Evolutionary conservation across 2,888 invertebrate genomes (phyloP), one percentile per base, ranked within the genome.

Genomic region (Coenonympha glycerion): DNA sequence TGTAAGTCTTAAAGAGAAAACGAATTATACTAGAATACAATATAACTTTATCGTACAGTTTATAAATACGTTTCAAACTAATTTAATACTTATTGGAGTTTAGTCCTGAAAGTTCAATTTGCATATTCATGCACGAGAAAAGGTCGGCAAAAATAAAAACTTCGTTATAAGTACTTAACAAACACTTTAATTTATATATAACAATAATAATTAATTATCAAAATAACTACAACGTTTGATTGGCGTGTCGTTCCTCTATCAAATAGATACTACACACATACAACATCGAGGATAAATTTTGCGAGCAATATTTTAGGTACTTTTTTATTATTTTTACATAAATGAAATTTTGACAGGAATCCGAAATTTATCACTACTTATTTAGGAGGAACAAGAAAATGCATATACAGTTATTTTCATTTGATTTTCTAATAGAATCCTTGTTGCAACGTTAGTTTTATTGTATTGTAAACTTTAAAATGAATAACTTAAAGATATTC

Each of bases 161-260:
- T 41, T 30, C 51, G 26, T 5, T 28, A 26, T 62, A 72, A 70
- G 71, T 82, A 83, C 82, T 83, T 83, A 82, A 82, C 80, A 83
- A 83, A 83, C 82, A 80, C 81, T 82, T 83, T 83, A 83, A 76
- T 81, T 63, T 66, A 79, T 65, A 61, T 67, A 39, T 24, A 67
- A 82, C 78, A 83, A 83, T 80, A 71, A 79, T 78, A 66, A 70
- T 74, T 78, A 66, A 70, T 74, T 79, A 82, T 79, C 73, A 82
- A 82, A 83, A 81, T 73, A 82, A 81, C 63, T 68, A 65, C 68
- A 71, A 73, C 67, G 52, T 60, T 65, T 59, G 60, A 63, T 67
- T 66, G 64, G 73, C 72, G 68, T 72, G 73, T 69, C 67, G 53
- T 57, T 52, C 61, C 63, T 58, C 63, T 58, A 58, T 30, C 57